Percentiles rank a stretch among this genome's conserved stretches.
Evolutionary conservation across 1,140 invertebrate species (phyloP).

Genomic region (Tetramorium parvispinum): DNA sequence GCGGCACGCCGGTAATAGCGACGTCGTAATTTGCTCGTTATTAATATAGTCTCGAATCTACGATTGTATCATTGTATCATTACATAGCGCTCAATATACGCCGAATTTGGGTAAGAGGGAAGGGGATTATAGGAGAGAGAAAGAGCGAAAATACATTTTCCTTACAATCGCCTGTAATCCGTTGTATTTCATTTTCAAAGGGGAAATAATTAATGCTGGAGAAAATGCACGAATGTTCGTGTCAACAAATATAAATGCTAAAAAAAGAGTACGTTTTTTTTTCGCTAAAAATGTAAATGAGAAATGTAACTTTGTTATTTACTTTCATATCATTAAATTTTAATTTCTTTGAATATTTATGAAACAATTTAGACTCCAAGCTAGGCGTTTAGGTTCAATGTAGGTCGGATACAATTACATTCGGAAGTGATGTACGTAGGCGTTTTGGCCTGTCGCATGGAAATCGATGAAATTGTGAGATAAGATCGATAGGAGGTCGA

Average conservation of each 20-base stretch:
- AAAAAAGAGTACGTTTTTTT: neutral
- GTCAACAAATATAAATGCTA: neutral
- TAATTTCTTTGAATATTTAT: neutral
- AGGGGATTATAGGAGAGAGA: no score
- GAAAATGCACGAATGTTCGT: neutral
- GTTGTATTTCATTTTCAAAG: neutral
- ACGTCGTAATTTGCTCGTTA: no score
- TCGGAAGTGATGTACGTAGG: constrained; percentile 44
- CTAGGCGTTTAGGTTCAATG: constrained; percentile 9
- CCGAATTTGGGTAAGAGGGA: neutral
- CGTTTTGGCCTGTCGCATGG: constrained; percentile 59
- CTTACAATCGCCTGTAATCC: neutral
- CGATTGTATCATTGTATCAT: no score
- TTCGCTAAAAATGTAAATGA: neutral
- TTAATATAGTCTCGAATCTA: no score
- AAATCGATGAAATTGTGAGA: constrained; percentile 62
- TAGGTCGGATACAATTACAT: constrained; percentile 61
- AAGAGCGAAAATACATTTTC: neutral
- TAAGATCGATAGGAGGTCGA: constrained; percentile 61
- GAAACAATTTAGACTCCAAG: neutral
- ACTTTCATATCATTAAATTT: neutral
- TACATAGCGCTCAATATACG: no score
- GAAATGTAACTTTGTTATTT: neutral
- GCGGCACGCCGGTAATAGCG: no score
- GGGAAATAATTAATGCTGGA: no score